These are phyloP conservation scores for Acropora tenuis DNA, from an alignment of 64 coral and sea anemone genomes.

Conservation along the genomic window DNA sequence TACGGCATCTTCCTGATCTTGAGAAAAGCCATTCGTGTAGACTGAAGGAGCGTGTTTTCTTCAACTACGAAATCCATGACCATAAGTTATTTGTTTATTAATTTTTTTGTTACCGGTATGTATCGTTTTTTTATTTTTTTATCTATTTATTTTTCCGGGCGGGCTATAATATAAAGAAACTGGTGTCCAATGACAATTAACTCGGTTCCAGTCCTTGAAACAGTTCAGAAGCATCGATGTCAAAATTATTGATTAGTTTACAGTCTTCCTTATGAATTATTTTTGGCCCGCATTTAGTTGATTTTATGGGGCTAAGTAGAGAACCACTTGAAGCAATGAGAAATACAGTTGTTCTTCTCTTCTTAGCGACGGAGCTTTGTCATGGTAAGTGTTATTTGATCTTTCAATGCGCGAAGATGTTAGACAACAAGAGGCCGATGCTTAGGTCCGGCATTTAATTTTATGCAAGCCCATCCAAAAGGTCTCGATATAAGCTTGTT, in stretches of 20 bases:
- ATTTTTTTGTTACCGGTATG: too few relatives aligned
- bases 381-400: constrained; percentile 2
- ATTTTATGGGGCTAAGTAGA: constrained; percentile 16
- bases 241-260: background rate
- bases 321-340: background rate
- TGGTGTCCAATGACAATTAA: background rate
- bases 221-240: background rate
- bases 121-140: too few relatives aligned
- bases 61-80: background rate
- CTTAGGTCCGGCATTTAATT: background rate
- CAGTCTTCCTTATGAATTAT: constrained; percentile 9
- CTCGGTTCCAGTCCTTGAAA: constrained; percentile 10
- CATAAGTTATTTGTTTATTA: too few relatives aligned
- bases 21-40: too few relatives aligned
- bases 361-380: constrained; percentile 2
- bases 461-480: background rate
- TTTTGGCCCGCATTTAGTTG: background rate
- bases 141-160: too few relatives aligned
- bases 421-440: background rate
- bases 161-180: background rate
- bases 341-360: background rate
- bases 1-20: too few relatives aligned
- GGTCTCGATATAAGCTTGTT: background rate
- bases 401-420: background rate
- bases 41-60: background rate